phyloP scores from a whole-genome alignment of 2,113 vertebrate species.

The Carassius carassius region DNA sequence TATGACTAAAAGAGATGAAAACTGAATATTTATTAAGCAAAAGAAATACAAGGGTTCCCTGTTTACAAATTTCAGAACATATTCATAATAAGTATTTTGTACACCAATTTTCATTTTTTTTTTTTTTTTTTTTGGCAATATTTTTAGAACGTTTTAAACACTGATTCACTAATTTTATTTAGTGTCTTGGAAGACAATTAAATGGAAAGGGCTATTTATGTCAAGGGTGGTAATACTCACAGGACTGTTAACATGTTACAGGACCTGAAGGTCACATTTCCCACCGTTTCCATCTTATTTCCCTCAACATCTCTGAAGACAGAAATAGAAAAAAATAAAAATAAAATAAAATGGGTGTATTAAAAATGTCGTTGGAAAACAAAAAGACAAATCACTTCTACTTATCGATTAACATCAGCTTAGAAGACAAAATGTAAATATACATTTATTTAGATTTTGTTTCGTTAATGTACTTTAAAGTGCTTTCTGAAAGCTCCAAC shows the following conservation, averaged over 20 bases:
- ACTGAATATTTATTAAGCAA: background rate
- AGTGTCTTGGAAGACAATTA: background rate
- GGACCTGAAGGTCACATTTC: conserved; percentile 86
- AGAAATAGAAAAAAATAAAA: background rate
- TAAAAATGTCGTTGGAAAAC: background rate
- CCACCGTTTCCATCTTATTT: conserved; percentile 87
- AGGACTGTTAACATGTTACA: conserved; percentile 90
- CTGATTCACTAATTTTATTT: background rate
- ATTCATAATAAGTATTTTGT: too few species aligned
- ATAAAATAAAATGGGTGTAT: background rate
- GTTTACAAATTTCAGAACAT: background rate
- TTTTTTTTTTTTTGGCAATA: too few species aligned
- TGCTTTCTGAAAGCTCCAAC: background rate
- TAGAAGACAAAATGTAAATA: background rate
- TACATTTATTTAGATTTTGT: background rate
- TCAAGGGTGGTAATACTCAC: conserved; percentile 79
- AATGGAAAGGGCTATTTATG: background rate
- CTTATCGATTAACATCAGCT: background rate
- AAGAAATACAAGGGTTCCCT: background rate
- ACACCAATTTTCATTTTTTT: too few species aligned
- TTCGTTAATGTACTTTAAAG: background rate
- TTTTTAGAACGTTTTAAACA: too few species aligned
- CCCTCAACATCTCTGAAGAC: conserved; percentile 87
- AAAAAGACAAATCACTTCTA: background rate
- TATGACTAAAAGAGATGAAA: background rate